A percentile compares a stretch with the other conserved stretches of the same genome.
phyloP scores from a whole-genome alignment of 1,140 invertebrate genomes.

The Bombus sibiricus region DNA sequence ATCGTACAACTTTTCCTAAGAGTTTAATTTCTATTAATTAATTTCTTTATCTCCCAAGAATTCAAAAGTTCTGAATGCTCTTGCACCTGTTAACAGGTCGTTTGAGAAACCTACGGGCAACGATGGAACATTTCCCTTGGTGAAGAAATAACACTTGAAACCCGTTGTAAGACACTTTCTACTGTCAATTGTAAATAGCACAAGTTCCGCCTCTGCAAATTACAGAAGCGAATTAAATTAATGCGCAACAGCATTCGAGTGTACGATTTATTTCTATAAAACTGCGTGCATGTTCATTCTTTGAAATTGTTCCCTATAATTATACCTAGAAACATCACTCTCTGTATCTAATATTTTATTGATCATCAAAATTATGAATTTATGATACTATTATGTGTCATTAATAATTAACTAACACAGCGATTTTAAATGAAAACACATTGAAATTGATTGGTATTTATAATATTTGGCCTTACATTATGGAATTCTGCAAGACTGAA shows the following conservation, averaged over 20 bases:
- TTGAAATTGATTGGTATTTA: not conserved
- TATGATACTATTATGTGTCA: not conserved
- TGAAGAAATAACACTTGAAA: not conserved
- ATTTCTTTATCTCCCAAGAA: not conserved
- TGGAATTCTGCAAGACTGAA: not conserved
- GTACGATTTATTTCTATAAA: not conserved
- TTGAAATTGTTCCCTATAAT: not conserved
- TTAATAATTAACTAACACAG: no score
- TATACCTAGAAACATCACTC: not conserved
- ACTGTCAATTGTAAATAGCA: conserved; percentile 17
- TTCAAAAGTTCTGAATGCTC: not conserved
- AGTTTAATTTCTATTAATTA: not conserved
- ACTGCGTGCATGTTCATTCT: not conserved
- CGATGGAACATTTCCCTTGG: not conserved
- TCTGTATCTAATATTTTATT: not conserved
- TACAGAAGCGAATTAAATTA: conserved; percentile 1
- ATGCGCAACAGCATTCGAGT: not conserved
- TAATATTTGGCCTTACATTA: not conserved
- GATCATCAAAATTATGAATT: not conserved
- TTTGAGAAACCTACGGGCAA: not conserved
- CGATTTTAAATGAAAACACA: no score
- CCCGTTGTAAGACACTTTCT: not conserved
- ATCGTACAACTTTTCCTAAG: not conserved
- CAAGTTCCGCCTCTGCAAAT: not conserved
- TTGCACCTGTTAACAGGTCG: not conserved